Percentiles rank a stretch among this genome's conserved stretches.
Evolutionary conservation across 2,797 vertebrate species (phyloP).

Genomic region (Toxotes lorentzi): DNA sequence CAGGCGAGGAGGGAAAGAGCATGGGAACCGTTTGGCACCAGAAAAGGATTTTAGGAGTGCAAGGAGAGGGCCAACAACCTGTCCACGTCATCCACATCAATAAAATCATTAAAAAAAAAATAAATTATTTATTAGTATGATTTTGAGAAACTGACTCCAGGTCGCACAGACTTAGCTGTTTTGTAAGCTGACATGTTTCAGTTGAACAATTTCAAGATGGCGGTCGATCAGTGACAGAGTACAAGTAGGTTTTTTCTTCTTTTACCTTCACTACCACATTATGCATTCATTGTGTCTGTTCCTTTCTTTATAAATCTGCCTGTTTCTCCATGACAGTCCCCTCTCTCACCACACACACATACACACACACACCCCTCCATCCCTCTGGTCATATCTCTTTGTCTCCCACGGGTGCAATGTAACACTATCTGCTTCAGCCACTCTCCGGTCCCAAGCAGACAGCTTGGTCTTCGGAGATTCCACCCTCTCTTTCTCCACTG

Average conservation of each 20-base stretch:
- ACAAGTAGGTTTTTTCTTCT: neutral
- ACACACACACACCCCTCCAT: conserved; percentile 40
- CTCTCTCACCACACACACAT: conserved; percentile 21
- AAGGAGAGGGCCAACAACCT: conserved; percentile 14
- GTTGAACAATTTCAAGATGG: conserved; percentile 13
- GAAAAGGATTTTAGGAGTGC: conserved; percentile 8
- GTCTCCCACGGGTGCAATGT: conserved; percentile 75
- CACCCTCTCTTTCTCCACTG: conserved; percentile 54
- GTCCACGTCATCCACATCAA: conserved; percentile 28
- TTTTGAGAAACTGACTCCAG: neutral
- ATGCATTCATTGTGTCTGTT: conserved; percentile 17
- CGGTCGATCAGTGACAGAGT: neutral
- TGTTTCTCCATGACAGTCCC: conserved; percentile 37
- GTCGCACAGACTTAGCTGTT: neutral
- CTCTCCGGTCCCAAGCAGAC: conserved; percentile 75
- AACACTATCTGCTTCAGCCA: conserved; percentile 78
- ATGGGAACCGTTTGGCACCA: conserved; percentile 63
- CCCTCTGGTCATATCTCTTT: conserved; percentile 70
- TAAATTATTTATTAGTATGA: neutral
- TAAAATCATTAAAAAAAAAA: conserved; percentile 4
- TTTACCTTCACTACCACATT: conserved; percentile 9
- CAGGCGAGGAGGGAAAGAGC: conserved; percentile 52
- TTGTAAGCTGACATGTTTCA: conserved; percentile 16
- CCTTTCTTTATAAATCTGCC: conserved; percentile 8
- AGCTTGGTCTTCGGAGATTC: conserved; percentile 75